Percentiles rank a stretch among this genome's conserved stretches.
These are phyloP conservation scores for Propsilocerus akamusi DNA, from an alignment of 1,140 invertebrate species.

Conservation along the genomic window DNA sequence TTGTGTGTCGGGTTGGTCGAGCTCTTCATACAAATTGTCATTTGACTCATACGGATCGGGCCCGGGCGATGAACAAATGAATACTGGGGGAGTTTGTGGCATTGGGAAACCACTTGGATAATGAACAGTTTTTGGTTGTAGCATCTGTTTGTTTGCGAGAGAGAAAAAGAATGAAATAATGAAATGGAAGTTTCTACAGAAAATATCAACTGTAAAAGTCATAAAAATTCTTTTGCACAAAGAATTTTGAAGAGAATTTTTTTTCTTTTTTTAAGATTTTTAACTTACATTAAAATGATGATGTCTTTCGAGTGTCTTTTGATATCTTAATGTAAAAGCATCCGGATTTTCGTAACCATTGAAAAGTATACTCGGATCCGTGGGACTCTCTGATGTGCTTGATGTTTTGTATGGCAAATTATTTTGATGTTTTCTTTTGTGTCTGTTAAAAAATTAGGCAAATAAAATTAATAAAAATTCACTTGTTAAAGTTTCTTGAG, in stretches of 20 bases:
- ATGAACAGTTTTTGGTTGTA: constrained; percentile 39
- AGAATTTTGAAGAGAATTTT: too few relatives aligned
- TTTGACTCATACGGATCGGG: constrained; percentile 45
- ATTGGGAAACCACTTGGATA: constrained; percentile 33
- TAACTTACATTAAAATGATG: constrained; percentile 1
- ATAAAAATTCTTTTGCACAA: too few relatives aligned
- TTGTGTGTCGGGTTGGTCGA: constrained; percentile 34
- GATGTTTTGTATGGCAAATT: not conserved
- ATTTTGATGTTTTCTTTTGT: not conserved
- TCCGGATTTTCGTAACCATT: constrained; percentile 1
- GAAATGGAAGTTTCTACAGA: too few relatives aligned
- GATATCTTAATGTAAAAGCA: not conserved
- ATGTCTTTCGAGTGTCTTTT: not conserved
- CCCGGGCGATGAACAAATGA: constrained; percentile 46
- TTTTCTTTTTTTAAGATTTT: too few relatives aligned
- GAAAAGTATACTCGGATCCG: not conserved
- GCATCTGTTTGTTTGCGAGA: constrained; percentile 44
- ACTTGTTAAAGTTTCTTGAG: not conserved
- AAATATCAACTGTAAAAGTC: too few relatives aligned
- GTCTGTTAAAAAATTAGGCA: not conserved
- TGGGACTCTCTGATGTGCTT: not conserved
- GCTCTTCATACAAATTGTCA: constrained; percentile 51
- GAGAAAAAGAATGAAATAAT: not conserved
- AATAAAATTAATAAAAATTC: not conserved
- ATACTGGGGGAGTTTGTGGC: constrained; percentile 32